These are phyloP conservation scores for Uria lomvia DNA, from an alignment of 2,113 vertebrate genomes.

Conservation along the genomic window DNA sequence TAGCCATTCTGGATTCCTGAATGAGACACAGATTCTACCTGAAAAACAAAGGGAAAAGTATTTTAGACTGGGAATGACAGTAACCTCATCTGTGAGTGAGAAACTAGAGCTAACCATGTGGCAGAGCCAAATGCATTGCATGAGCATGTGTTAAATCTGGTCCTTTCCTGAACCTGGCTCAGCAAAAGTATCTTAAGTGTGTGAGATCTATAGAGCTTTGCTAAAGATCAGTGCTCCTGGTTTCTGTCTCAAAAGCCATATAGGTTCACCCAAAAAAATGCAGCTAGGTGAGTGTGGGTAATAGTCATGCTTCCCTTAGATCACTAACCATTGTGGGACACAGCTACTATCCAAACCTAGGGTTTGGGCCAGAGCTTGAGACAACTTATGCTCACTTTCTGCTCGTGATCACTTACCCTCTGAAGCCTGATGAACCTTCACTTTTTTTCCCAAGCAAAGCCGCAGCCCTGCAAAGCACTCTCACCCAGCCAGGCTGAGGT, in stretches of 20 bases:
- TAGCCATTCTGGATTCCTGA: background rate
- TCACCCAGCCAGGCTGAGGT: background rate
- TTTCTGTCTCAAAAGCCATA: background rate
- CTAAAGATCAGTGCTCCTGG: background rate
- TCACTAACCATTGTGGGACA: background rate
- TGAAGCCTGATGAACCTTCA: background rate
- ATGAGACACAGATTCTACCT: background rate
- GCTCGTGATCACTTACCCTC: background rate
- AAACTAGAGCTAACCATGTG: background rate
- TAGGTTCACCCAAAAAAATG: background rate
- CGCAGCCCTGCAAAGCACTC: background rate
- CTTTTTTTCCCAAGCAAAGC: background rate
- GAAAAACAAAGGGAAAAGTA: background rate
- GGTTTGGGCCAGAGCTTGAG: background rate
- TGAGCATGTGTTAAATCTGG: background rate
- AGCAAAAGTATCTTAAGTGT: background rate
- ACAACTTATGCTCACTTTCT: background rate
- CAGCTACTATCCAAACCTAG: background rate
- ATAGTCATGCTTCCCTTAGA: background rate
- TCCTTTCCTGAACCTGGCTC: background rate
- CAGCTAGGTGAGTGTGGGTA: background rate
- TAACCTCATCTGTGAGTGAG: background rate
- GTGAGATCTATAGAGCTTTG: background rate
- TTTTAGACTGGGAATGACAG: background rate
- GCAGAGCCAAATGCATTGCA: background rate